phyloP scores from a whole-genome alignment of 2,113 vertebrate species.

The Grus americana region DNA sequence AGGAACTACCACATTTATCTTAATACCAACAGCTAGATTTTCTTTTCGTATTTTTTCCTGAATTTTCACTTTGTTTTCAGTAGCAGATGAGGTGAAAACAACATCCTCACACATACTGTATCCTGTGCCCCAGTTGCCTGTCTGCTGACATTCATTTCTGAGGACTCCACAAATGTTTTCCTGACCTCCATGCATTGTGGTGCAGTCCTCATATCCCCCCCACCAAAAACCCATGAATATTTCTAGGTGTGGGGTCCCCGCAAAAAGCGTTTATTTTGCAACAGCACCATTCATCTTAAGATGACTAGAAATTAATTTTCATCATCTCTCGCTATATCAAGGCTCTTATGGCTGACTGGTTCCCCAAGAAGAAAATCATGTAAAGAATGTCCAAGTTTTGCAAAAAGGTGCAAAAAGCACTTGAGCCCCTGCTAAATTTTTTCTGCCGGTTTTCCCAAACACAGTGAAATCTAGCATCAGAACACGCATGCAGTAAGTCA shows the following conservation, averaged over 20 bases:
- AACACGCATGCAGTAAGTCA: not conserved
- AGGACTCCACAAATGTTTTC: not conserved
- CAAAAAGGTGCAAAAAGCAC: not conserved
- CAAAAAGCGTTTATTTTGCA: not conserved
- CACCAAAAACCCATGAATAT: not conserved
- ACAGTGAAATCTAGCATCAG: not conserved
- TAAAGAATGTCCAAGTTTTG: not conserved
- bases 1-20: not conserved
- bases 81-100: not conserved
- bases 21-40: not conserved
- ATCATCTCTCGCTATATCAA: not conserved
- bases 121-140: not conserved
- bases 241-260: not conserved
- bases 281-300: not conserved
- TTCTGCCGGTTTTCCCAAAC: not conserved
- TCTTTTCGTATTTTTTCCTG: not conserved
- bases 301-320: not conserved
- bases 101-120: not conserved
- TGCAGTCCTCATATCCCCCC: not conserved
- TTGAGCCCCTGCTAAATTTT: not conserved
- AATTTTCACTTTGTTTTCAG: not conserved
- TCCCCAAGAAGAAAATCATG: not conserved
- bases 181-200: not conserved
- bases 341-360: not conserved
- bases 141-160: not conserved